These are phyloP conservation scores for Cyprinodon brontotheroides DNA, from an alignment of 2,113 vertebrate genomes.

Conservation along the genomic window DNA sequence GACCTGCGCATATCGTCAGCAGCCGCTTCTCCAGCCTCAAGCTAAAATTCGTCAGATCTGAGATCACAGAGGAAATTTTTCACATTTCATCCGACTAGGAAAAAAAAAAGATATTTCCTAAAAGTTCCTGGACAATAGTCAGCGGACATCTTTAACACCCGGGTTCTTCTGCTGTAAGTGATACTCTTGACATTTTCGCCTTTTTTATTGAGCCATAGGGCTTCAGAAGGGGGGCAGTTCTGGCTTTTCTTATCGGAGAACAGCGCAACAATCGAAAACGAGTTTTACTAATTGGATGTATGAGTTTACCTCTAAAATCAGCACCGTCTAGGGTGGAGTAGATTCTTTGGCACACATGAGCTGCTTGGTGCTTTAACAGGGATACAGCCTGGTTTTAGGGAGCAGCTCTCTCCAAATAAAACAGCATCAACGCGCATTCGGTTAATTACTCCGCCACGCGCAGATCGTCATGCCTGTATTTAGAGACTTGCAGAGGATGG, in stretches of 20 bases:
- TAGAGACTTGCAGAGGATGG: conserved; percentile 51
- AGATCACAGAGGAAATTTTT: conserved; percentile 78
- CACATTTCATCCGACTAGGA: conserved; percentile 64
- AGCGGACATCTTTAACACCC: conserved; percentile 53
- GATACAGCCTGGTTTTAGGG: conserved; percentile 42
- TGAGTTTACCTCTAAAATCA: conserved; percentile 52
- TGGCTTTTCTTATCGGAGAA: conserved; percentile 40
- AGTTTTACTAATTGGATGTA: conserved; percentile 53
- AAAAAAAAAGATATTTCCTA: conserved; percentile 69
- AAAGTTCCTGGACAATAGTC: conserved; percentile 73
- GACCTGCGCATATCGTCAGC: conserved; percentile 85
- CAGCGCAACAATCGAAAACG: conserved; percentile 43
- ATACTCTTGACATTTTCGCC: conserved; percentile 39
- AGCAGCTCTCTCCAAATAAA: conserved; percentile 64
- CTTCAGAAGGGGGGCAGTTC: conserved; percentile 42
- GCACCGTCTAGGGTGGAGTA: conserved; percentile 18
- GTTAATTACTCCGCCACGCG: conserved; percentile 73
- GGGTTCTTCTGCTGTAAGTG: conserved; percentile 72
- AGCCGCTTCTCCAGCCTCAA: conserved; percentile 80
- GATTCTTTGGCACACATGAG: conserved; percentile 20
- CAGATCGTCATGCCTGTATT: conserved; percentile 61
- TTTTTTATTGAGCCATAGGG: conserved; percentile 36
- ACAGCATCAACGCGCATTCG: conserved; percentile 62
- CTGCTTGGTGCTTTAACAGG: conserved; percentile 9
- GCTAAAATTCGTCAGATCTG: conserved; percentile 80